Evolutionary conservation across 2,113 vertebrate species (phyloP).

Genomic region (Terrapene triunguis): DNA sequence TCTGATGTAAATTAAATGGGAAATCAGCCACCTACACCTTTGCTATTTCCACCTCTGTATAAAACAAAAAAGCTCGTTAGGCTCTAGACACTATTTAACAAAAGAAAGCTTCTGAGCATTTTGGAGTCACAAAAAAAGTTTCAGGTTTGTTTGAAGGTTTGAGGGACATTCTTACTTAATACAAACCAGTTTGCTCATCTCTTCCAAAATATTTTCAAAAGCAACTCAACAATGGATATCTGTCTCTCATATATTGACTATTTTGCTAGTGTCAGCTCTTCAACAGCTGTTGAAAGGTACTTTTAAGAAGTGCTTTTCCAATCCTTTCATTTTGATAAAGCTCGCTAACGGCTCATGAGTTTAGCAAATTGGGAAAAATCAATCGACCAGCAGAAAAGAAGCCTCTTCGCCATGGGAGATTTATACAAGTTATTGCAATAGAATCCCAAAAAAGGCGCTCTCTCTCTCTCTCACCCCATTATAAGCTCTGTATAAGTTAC

Average conservation of each 20-base stretch:
- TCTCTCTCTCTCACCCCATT: not conserved
- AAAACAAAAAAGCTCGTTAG: not conserved
- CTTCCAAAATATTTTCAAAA: not conserved
- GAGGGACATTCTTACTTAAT: not conserved
- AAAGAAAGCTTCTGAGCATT: not conserved
- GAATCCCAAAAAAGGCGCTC: not conserved
- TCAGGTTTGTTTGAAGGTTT: not conserved
- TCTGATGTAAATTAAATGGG: not conserved
- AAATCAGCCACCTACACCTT: not conserved
- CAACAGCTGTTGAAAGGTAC: not conserved
- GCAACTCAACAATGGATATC: not conserved
- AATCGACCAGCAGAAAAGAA: not conserved
- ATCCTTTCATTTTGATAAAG: not conserved
- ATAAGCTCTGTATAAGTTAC: not conserved
- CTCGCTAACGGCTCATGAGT: fast-evolving
- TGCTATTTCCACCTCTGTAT: not conserved
- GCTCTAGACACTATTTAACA: not conserved
- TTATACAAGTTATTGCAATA: fast-evolving
- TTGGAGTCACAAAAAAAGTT: not conserved
- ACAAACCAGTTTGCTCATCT: not conserved
- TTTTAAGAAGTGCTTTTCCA: not conserved
- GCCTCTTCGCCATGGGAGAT: not conserved
- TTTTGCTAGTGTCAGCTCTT: not conserved
- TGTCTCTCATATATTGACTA: not conserved
- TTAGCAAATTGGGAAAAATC: fast-evolving